Conservation (phyloP, 1,140 invertebrate species). For the Caenorhabditis inopinata region DNA sequence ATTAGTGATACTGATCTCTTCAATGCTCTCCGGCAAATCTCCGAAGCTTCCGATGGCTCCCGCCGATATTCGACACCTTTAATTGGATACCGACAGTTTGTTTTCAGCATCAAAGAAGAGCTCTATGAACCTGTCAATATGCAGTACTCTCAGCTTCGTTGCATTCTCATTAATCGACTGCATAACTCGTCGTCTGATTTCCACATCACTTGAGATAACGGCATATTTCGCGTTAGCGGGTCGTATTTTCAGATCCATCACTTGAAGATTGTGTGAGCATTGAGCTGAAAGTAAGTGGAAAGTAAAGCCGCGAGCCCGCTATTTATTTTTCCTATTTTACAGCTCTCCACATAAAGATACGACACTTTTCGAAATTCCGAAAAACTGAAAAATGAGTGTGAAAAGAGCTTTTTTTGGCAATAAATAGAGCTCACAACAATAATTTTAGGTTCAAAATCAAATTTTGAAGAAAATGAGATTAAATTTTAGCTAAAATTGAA, state of each 20-base stretch:
- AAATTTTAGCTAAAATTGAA: too few species aligned
- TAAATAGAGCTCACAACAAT: too few species aligned
- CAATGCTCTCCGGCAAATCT: background rate
- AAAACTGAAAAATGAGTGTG: too few species aligned
- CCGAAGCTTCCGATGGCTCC: slow-evolving; percentile 11
- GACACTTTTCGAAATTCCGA: too few species aligned
- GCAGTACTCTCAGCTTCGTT: background rate
- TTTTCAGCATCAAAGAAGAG: too few species aligned
- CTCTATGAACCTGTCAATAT: background rate
- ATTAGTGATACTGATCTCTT: slow-evolving; percentile 18
- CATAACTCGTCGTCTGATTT: background rate
- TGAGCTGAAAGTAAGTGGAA: background rate
- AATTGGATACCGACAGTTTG: background rate
- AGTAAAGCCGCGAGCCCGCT: background rate
- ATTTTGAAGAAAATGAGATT: too few species aligned
- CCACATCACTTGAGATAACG: background rate
- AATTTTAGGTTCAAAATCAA: too few species aligned
- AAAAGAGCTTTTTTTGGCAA: too few species aligned
- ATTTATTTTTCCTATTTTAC: too few species aligned
- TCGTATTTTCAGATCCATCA: background rate
- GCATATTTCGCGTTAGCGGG: background rate
- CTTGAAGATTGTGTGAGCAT: background rate
- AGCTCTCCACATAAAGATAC: too few species aligned
- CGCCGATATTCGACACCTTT: background rate
- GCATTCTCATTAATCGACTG: background rate